Conservation (phyloP, 23 tunicate genomes). For the Styela plicata region DNA sequence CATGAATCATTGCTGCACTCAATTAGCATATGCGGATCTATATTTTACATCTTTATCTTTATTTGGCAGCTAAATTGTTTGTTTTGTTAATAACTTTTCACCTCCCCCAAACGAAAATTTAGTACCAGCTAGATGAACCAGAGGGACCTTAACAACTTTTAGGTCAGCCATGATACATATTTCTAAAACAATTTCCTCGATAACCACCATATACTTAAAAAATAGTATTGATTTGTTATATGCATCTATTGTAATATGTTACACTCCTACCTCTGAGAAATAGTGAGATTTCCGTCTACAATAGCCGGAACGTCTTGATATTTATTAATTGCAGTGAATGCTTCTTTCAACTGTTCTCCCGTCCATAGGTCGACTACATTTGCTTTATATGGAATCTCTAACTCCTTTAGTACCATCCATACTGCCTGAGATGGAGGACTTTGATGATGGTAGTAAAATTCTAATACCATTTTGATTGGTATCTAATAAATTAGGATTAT, state of each 20-base stretch:
- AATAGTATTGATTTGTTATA: too few species aligned
- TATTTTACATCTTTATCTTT: too few species aligned
- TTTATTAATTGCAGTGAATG: not conserved
- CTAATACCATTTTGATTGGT: constrained; percentile 3
- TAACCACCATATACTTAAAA: constrained; percentile 2
- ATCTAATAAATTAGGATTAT: too few species aligned
- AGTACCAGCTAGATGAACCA: too few species aligned
- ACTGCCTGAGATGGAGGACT: constrained; percentile 45
- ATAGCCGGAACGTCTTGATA: not conserved
- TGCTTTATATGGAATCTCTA: constrained; percentile 18
- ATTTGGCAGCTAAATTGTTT: too few species aligned
- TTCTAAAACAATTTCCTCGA: not conserved
- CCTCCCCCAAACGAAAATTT: too few species aligned
- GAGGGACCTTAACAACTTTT: too few species aligned
- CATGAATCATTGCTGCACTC: too few species aligned
- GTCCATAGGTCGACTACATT: constrained; percentile 18
- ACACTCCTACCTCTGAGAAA: not conserved
- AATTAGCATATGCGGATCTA: too few species aligned
- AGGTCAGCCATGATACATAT: too few species aligned
- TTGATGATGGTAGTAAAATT: constrained; percentile 27
- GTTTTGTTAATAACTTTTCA: too few species aligned
- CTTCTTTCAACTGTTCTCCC: not conserved
- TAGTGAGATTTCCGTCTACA: not conserved
- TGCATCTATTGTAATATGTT: too few species aligned
- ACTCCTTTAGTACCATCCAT: constrained; percentile 22